Evolutionary conservation across 1,140 invertebrate genomes (phyloP), one percentile per base, ranked within the genome.

Genomic region (Meloidogyne chitwoodi): DNA sequence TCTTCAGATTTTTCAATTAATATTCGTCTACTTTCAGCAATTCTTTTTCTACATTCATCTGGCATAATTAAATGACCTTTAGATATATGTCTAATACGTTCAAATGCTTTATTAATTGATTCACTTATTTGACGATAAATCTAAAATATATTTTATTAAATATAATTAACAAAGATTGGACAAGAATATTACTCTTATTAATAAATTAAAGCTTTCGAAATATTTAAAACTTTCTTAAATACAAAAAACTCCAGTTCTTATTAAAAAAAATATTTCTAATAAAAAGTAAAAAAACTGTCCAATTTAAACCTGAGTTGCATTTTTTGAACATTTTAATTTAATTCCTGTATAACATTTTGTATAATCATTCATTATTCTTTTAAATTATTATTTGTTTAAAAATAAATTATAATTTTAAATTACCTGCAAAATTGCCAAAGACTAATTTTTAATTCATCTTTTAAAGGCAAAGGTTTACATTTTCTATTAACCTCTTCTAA

Each of bases 281-380:
- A n/a, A n/a, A n/a, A n/a, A n/a, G n/a, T n/a, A n/a, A 66, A 66
- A 66, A 66, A 6, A 29, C 19, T 29, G 24, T 67, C n/a, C 19
- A 67, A 24, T 31, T 67, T 0, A 6, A 31, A 73, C 71, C 22
- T 56, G 61, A 24, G 56, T 27, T 24, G 56, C 71, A 73, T 73
- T 73, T 63, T 56, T 63, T 14, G 71, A 56, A 34, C 71, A 73
- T 34, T 63, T 56, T 64, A 63, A 48, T 31, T 61, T 34, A 6
- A 61, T 56, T 31, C 71, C n/a, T 8, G 14, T 14, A 31, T 73
- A 73, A 31, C 71, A 73, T 63, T 73, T 73, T 56, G 71, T 34
- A 64, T 73, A 73, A 64, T 29, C 56, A 31, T 63, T 63, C 56
- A 73, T 73, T 56, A 34, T 24, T 19, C 71, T 73, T 29, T 34